Base-by-base conservation (phyloP, 2,888 invertebrate genomes). In the Spisula subtruncata region DNA sequence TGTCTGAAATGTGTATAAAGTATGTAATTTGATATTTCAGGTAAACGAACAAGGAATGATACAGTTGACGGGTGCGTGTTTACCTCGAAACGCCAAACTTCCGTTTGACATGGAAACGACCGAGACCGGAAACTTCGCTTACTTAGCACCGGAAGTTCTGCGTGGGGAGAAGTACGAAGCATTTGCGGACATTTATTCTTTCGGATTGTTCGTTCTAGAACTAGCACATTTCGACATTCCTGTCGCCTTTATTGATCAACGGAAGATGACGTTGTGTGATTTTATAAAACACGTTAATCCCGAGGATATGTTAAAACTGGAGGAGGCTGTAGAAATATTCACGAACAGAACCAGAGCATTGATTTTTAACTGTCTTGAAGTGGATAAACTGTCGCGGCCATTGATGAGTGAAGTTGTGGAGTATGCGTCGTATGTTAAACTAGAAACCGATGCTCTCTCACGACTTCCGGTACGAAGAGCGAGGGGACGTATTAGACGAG, bases 131-230 rank as follows among this genome's bases (percentile, higher is more conserved):
- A 91, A 94, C 81, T 95, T 94, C 85, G 94, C 94, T 10, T 96
- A 95, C 80, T 92, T 96, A 51, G 92, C 95, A 20, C 96, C 96
- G 46, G 95, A 94, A 85, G 96, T 96, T 2, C 93, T 96, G 10
- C 90, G 91, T 0, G 96, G 95, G 6, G 94, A 94, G 18, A 41
- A 84, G 1, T 96, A 96, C 89, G 92, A 91, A n/a, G 60, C 93
- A 5, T 92, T 89, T 6, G 95, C 95, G 29, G 96, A 96, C 91
- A 93, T 96, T 25, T 96, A 96, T 88, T 89, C 93, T 54, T 92
- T 90, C 46, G 93, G 93, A 81, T 87, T 94, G 32, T 80, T 94
- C 4, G 51, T 93, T 1, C 80, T 93, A 51, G 93, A 94, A 54
- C 46, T 93, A 20, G 80, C 83, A 14, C 85, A 86, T 14, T n/a